Evolutionary conservation across 2,113 vertebrate genomes (phyloP).

Genomic region (human): GRCh38 chr3:176046501-176047000

Average conservation of each 20-base stretch:
- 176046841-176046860: not conserved
- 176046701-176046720: constrained; percentile 7
- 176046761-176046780: constrained; percentile 58
- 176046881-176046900: constrained; percentile 3
- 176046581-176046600: constrained; percentile 46
- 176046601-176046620: constrained; percentile 36
- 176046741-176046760: constrained; percentile 65
- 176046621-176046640: not conserved
- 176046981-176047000: constrained; percentile 9
- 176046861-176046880: not conserved
- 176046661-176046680: constrained; percentile 27
- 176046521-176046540: constrained; percentile 51
- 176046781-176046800: constrained; percentile 39
- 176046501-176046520: constrained; percentile 29
- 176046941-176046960: not conserved
- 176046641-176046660: constrained; percentile 17
- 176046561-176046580: constrained; percentile 55
- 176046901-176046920: not conserved
- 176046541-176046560: constrained; percentile 51
- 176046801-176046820: not conserved
- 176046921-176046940: not conserved
- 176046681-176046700: constrained; percentile 60
- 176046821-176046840: not conserved
- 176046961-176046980: not conserved
- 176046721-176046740: constrained; percentile 56